phyloP scores from a whole-genome alignment of 2,113 vertebrate genomes.

The Isurus oxyrinchus region DNA sequence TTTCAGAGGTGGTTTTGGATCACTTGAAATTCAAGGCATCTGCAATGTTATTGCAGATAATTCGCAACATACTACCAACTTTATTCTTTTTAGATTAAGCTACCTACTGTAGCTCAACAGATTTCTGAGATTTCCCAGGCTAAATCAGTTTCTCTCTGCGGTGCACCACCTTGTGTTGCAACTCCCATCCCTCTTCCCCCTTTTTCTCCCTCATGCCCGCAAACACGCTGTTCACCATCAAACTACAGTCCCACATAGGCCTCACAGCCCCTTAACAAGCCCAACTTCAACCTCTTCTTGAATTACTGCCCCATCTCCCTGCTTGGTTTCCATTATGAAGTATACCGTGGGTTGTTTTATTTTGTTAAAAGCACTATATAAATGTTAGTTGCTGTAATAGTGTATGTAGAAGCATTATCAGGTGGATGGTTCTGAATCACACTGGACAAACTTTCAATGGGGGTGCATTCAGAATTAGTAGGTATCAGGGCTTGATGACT shows the following conservation, averaged over 20 bases:
- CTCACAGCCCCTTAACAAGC: background rate
- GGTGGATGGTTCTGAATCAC: background rate
- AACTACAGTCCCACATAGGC: background rate
- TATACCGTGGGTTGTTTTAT: background rate
- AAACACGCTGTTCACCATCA: background rate
- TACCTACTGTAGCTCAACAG: background rate
- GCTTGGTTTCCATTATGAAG: background rate
- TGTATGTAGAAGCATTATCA: background rate
- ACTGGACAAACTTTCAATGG: background rate
- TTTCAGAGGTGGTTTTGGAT: background rate
- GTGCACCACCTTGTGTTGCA: background rate
- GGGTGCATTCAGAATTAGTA: background rate
- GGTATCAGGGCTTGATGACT: background rate
- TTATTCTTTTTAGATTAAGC: background rate
- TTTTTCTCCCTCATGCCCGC: background rate
- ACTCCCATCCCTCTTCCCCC: background rate
- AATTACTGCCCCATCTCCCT: background rate
- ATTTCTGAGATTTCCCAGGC: background rate
- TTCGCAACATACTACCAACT: background rate
- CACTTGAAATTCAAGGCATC: background rate
- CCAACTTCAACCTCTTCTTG: background rate
- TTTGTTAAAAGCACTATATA: background rate
- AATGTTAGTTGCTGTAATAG: background rate
- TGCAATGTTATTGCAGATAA: background rate
- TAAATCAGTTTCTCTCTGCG: background rate